Conservation (phyloP, 2,888 invertebrate genomes). For the Temnothorax unifasciatus region DNA sequence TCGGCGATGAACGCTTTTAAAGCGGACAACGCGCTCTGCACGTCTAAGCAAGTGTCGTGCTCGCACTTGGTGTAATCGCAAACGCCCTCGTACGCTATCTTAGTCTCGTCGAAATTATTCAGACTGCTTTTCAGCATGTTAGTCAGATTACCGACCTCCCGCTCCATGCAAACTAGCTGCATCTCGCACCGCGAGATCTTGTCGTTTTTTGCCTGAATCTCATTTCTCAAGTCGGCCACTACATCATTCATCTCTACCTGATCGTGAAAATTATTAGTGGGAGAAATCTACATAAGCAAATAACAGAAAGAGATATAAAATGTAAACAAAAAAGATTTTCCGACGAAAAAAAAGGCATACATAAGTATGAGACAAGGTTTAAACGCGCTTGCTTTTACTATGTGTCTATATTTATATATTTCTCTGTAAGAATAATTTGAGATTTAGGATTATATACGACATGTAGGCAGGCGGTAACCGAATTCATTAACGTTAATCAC, state of each 20-base stretch:
- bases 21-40: constrained; percentile 65
- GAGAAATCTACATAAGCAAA: constrained; percentile 8
- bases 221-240: constrained; percentile 65
- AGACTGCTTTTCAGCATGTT: constrained; percentile 70
- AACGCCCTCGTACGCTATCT: constrained; percentile 64
- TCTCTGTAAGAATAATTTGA: neutral
- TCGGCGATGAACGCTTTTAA: constrained; percentile 67
- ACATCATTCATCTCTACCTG: constrained; percentile 72
- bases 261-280: constrained; percentile 35
- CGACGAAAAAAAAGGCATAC: neutral
- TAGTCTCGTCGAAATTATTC: constrained; percentile 72
- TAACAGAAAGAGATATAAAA: neutral
- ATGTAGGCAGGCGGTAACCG: neutral
- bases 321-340: neutral
- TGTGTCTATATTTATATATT: neutral
- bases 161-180: constrained; percentile 68
- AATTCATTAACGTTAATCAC: constrained; percentile 12
- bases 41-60: constrained; percentile 68
- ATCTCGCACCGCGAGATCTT: constrained; percentile 73
- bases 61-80: constrained; percentile 62
- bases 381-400: neutral
- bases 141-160: constrained; percentile 70
- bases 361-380: neutral
- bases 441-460: neutral
- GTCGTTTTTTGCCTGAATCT: constrained; percentile 72